Percentiles rank a stretch among this genome's conserved stretches.
Evolutionary conservation across 2,797 vertebrate genomes (phyloP).

Genomic region (Choloepus didactylus): DNA sequence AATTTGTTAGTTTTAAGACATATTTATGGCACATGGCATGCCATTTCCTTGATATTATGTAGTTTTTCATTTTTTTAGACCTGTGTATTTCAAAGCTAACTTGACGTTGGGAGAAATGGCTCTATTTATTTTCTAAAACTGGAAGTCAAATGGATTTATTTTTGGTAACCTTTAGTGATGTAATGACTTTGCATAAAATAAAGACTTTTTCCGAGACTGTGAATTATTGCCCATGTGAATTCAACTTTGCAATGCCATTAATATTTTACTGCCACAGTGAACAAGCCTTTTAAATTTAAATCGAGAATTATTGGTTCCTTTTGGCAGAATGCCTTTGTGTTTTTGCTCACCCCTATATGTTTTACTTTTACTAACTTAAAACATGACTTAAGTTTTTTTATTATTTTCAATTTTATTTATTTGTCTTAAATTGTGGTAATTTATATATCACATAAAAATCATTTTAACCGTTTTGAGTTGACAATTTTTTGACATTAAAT

Average conservation of each 20-base stretch:
- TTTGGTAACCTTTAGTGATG: constrained; percentile 71
- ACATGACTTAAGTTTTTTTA: background rate
- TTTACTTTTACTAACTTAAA: constrained; percentile 37
- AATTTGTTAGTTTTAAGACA: constrained; percentile 45
- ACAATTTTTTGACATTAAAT: too few relatives aligned
- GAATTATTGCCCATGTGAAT: constrained; percentile 60
- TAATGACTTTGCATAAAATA: constrained; percentile 73
- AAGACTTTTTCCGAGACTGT: constrained; percentile 63
- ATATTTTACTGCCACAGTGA: constrained; percentile 60
- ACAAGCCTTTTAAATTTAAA: constrained; percentile 62
- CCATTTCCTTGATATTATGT: constrained; percentile 46
- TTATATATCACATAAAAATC: too few relatives aligned
- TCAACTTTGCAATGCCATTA: constrained; percentile 50
- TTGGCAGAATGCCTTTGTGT: background rate
- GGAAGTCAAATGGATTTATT: constrained; percentile 73
- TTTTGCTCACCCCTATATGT: constrained; percentile 9
- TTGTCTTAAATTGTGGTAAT: too few relatives aligned
- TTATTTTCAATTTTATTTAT: too few relatives aligned
- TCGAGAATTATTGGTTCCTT: constrained; percentile 55
- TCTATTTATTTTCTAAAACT: constrained; percentile 73
- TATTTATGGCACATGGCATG: background rate
- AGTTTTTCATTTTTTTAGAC: constrained; percentile 13
- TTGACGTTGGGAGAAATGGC: constrained; percentile 63
- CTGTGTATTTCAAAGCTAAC: constrained; percentile 61
- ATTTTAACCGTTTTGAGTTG: too few relatives aligned